Percentiles rank a stretch among this genome's conserved stretches.
Evolutionary conservation across 37 sponge, comb jelly and placozoan genomes (phyloP).

Genomic region (Crambe crambe): DNA sequence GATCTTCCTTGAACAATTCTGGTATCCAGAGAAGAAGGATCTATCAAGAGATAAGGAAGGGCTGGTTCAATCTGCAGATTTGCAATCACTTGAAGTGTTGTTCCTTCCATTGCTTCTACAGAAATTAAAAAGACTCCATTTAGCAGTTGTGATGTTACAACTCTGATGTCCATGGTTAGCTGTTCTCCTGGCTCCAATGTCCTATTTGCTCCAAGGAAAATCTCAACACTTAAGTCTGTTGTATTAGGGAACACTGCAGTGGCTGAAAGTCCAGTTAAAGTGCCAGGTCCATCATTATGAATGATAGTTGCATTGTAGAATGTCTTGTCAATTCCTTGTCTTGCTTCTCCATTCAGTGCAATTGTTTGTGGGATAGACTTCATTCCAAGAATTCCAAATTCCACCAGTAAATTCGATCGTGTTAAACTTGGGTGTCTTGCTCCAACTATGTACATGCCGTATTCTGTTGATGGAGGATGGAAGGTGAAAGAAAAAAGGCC

Average conservation of each 20-base stretch:
- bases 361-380: slow-evolving; percentile 1
- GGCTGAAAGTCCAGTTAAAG: not conserved
- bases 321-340: slow-evolving; percentile 13
- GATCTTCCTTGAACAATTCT: slow-evolving; percentile 30
- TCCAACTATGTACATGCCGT: slow-evolving; percentile 22
- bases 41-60: slow-evolving; percentile 22
- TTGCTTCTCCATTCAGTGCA: not conserved
- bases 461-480: slow-evolving; percentile 33
- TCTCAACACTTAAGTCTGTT: not conserved
- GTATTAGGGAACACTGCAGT: not conserved
- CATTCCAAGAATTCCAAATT: slow-evolving; percentile 27
- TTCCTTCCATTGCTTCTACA: slow-evolving; percentile 12
- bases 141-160: not conserved
- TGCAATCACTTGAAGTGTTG: not conserved
- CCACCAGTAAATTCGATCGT: not conserved
- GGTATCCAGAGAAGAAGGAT: slow-evolving; percentile 13
- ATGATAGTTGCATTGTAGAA: slow-evolving; percentile 33
- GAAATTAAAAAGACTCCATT: slow-evolving; percentile 6
- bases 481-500: slow-evolving; percentile 24
- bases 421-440: slow-evolving; percentile 18
- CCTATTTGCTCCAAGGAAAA: not conserved
- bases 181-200: slow-evolving; percentile 9
- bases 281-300: slow-evolving; percentile 39
- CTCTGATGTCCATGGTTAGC: slow-evolving; percentile 6
- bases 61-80: slow-evolving; percentile 10